phyloP scores from a whole-genome alignment of 2,797 vertebrate genomes.

The Hybognathus amarus region DNA sequence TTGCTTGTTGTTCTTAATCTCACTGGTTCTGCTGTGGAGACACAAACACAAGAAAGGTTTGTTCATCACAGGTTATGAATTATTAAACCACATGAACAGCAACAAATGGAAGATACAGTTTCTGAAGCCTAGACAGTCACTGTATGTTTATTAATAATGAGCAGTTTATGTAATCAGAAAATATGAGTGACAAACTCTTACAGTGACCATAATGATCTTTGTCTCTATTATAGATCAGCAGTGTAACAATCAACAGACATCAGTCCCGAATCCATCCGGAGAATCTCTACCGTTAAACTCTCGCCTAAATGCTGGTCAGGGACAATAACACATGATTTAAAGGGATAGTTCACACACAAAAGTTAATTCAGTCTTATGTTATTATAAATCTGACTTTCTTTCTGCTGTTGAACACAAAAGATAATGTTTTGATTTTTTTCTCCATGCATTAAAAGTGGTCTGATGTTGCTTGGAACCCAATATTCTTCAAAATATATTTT shows the following conservation, averaged over 20 bases:
- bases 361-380: not conserved
- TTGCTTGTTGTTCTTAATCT: not conserved
- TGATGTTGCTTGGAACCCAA: not conserved
- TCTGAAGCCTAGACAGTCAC: not conserved
- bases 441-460: not conserved
- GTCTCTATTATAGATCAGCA: slow-evolving; percentile 1
- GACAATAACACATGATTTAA: not conserved
- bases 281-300: not conserved
- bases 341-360: not conserved
- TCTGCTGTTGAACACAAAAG: too few relatives aligned
- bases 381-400: not conserved
- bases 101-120: not conserved
- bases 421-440: not conserved
- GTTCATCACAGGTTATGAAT: not conserved
- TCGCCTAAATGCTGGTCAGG: not conserved
- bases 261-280: not conserved
- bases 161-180: not conserved
- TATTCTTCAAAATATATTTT: not conserved
- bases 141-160: not conserved
- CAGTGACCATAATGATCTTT: not conserved
- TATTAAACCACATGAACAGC: not conserved
- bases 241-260: not conserved
- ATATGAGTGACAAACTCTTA: not conserved
- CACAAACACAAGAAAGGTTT: slow-evolving; percentile 6
- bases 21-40: slow-evolving; percentile 11